Base-by-base conservation (phyloP, 1,140 invertebrate species). In the Polypedilum vanderplanki region DNA sequence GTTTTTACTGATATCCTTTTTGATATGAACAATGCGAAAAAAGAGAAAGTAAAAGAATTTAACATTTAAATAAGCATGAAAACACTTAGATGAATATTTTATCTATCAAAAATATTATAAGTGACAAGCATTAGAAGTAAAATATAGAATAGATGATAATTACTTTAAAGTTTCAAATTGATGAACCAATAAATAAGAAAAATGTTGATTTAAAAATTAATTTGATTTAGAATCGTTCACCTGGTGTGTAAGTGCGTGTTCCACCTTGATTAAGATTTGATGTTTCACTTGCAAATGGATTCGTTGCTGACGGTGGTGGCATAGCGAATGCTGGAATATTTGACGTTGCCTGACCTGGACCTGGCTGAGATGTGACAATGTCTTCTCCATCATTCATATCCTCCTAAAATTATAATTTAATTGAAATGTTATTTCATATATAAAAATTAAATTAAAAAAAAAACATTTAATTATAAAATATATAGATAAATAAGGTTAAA, bases 291-390 rank as follows among this genome's bases (percentile, higher is more conserved):
- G 65, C 65, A 17, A 70, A 70, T 8, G 65, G 65, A 70, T 70
- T 70, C 65, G 65, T 70, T 70, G 65, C 65, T 70, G 65, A 70
- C 18, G 65, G 20, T 70, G 65, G 15, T 20, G 65, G 65, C 65
- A 70, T 70, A 20, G 65, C 65, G 10, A 70, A 70, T 7, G 20
- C 65, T 7, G 65, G 65, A 9, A 70, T 70, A 12, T 70, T 70
- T 20, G 65, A 70, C 20, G 65, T 70, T 22, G 65, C 65, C 20
- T 70, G 65, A 70, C 10, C 10, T 8, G 65, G 17, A 7, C 65
- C 65, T 22, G 65, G 65, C 18, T 70, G 65, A 18, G 65, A 70
- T 18, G 65, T 70, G 4, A 70, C 65, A 18, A 22, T 18, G 1
- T 70, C 65, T 9, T 22, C 20, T 18, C 65, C 65, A 9, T 70